Conservation (phyloP, 2,113 vertebrate species). For the Macaca mulatta region DNA sequence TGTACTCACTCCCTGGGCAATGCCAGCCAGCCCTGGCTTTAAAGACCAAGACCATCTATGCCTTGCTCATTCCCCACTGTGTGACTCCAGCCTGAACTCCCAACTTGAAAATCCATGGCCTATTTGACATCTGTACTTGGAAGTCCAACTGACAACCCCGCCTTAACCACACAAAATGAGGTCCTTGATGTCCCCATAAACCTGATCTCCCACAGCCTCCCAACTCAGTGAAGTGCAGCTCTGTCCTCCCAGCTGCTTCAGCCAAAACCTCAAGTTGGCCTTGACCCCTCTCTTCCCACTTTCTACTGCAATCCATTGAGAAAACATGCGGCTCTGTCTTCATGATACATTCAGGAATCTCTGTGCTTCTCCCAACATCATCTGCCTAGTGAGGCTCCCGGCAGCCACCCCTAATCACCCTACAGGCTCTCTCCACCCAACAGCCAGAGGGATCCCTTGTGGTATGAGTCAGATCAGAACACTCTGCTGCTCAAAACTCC, state of each 20-base stretch:
- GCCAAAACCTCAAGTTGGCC: background rate
- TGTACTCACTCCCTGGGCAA: background rate
- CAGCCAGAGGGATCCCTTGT: background rate
- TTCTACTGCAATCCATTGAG: background rate
- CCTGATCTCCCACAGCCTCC: background rate
- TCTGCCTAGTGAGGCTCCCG: background rate
- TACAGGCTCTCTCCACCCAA: background rate
- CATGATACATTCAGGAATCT: background rate
- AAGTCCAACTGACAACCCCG: background rate
- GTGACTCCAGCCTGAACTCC: background rate
- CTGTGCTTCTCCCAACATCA: background rate
- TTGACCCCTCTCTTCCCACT: background rate
- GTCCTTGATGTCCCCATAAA: background rate
- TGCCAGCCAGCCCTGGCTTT: background rate
- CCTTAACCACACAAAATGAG: background rate
- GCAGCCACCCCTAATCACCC: background rate
- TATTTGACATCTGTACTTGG: background rate
- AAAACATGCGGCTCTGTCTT: background rate
- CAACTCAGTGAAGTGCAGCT: background rate
- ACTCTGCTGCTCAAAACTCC: background rate
- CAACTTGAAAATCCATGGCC: background rate
- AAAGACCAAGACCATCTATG: background rate
- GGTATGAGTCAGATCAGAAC: background rate
- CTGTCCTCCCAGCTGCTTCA: background rate
- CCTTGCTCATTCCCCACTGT: background rate